Conservation (phyloP, 2,113 vertebrate species). For the Aix galericulata region DNA sequence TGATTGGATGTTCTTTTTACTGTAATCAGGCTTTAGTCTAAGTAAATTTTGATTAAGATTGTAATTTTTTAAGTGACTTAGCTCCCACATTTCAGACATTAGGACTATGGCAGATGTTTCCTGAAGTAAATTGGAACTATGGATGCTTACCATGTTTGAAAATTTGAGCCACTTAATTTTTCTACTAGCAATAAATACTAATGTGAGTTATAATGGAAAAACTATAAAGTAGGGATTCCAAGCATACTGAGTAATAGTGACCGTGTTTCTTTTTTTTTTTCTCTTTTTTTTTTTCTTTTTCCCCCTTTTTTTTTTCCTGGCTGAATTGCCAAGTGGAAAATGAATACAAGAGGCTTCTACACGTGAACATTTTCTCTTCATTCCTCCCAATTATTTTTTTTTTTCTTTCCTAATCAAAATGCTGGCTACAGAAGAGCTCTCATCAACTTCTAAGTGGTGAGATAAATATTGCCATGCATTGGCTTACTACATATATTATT, state of each 20-base stretch:
- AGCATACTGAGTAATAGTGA: background rate
- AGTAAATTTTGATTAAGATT: background rate
- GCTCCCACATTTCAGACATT: background rate
- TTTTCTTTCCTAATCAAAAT: background rate
- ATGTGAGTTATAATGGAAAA: background rate
- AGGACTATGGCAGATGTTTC: background rate
- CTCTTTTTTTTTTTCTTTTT: background rate
- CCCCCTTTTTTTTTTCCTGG: background rate
- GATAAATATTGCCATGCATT: background rate
- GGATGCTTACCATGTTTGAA: background rate
- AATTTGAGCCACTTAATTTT: background rate
- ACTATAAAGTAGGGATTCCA: background rate
- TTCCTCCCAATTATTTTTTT: background rate
- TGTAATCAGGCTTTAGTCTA: background rate
- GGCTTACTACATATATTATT: background rate
- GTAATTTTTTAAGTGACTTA: background rate
- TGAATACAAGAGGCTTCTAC: background rate
- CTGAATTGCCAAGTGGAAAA: background rate
- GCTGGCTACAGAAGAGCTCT: background rate
- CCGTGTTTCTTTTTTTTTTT: background rate
- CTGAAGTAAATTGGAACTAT: background rate
- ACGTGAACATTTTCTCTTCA: background rate
- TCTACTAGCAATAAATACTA: background rate
- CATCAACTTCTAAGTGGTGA: background rate
- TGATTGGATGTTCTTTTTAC: background rate